Percentiles rank a stretch among this genome's conserved stretches.
Evolutionary conservation across 2,888 invertebrate genomes (phyloP).

Genomic region (Scaptomyza caliginosa): DNA sequence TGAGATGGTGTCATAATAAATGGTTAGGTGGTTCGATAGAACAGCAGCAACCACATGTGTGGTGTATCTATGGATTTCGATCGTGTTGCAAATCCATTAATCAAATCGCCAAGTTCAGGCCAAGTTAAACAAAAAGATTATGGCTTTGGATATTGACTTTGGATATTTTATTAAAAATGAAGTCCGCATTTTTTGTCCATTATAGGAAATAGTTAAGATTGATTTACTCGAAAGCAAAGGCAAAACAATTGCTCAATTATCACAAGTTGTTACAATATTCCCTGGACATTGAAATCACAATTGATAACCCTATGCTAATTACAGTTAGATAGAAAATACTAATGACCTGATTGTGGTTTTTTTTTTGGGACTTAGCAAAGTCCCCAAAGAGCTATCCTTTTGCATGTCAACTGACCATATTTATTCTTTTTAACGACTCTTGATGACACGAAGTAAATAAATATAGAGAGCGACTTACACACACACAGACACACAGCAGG

Average conservation of each 20-base stretch:
- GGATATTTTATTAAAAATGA: neutral
- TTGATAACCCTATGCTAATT: neutral
- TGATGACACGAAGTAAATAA: conserved; percentile 51
- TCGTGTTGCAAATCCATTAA: conserved; percentile 83
- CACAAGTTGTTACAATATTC: neutral
- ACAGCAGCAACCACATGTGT: conserved; percentile 7
- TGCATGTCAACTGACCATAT: conserved; percentile 71
- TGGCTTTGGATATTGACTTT: neutral
- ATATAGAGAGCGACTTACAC: conserved; percentile 2
- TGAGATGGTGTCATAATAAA: conserved; percentile 66
- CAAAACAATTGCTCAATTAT: neutral
- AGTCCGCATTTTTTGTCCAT: no score
- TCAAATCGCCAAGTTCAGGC: conserved; percentile 81
- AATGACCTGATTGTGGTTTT: conserved; percentile 3
- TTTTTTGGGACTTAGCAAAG: conserved; percentile 32
- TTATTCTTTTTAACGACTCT: conserved; percentile 30
- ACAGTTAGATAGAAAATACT: neutral
- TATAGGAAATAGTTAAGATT: no score
- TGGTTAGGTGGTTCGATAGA: conserved; percentile 30
- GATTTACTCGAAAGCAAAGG: neutral
- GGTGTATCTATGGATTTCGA: conserved; percentile 48
- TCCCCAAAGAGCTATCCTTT: conserved; percentile 61
- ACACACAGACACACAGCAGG: conserved; percentile 12
- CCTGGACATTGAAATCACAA: neutral
- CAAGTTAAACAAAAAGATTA: conserved; percentile 46